These are phyloP conservation scores for Phaenicophaeus curvirostris DNA, from an alignment of 2,797 vertebrate species.

Conservation along the genomic window DNA sequence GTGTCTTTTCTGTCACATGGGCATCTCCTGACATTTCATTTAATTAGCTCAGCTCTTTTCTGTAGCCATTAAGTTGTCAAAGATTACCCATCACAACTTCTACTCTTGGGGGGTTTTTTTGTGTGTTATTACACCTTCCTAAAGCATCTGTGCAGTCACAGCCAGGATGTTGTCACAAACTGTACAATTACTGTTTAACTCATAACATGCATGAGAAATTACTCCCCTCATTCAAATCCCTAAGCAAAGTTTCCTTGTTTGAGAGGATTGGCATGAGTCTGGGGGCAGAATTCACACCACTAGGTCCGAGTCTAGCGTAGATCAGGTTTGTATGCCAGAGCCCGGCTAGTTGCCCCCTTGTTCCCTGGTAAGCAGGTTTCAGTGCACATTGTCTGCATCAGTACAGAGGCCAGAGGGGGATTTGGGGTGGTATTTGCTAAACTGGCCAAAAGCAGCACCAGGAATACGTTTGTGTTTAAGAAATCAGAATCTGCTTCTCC, in stretches of 20 bases:
- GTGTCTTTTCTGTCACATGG: neutral
- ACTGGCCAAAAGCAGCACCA: neutral
- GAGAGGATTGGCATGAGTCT: neutral
- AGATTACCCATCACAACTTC: neutral
- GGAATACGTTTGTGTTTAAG: neutral
- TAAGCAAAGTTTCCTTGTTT: neutral
- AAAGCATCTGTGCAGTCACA: neutral
- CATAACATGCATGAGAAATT: fast-evolving
- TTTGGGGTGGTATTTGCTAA: neutral
- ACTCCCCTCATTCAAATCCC: neutral
- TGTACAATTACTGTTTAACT: too few relatives aligned
- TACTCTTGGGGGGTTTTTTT: neutral
- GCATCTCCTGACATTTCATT: neutral
- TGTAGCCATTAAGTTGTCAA: neutral
- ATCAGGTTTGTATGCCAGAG: neutral
- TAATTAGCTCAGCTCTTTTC: neutral
- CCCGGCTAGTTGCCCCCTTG: neutral
- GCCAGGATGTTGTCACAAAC: neutral
- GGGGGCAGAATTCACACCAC: neutral
- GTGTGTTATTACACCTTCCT: neutral
- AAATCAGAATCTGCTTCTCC: neutral
- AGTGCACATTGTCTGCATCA: fast-evolving
- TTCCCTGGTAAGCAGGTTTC: fast-evolving
- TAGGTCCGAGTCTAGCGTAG: fast-evolving
- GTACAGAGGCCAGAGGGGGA: neutral